Conservation (phyloP, 2,797 vertebrate genomes). For the Uromys caudimaculatus region DNA sequence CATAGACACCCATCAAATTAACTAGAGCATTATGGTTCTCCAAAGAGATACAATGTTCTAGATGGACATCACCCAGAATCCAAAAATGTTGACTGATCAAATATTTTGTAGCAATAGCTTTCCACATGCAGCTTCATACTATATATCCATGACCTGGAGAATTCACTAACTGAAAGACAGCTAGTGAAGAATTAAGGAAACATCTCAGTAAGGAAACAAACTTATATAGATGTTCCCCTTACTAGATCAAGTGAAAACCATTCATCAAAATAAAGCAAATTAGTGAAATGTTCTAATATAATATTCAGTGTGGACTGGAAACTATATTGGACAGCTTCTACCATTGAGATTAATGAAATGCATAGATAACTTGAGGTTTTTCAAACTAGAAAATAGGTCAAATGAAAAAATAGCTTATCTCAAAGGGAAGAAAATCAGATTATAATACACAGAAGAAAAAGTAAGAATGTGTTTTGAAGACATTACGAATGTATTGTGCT, state of each 20-base stretch:
- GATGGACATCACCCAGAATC: slow-evolving; percentile 54
- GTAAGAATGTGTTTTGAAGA: slow-evolving; percentile 33
- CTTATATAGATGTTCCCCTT: slow-evolving; percentile 45
- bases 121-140: slow-evolving; percentile 63
- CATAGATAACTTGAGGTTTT: background rate
- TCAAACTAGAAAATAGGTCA: slow-evolving; percentile 31
- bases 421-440: background rate
- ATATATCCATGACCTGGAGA: slow-evolving; percentile 60
- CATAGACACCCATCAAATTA: slow-evolving; percentile 61
- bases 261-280: slow-evolving; percentile 60
- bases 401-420: background rate
- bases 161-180: slow-evolving; percentile 70
- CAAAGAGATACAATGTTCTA: slow-evolving; percentile 64
- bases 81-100: slow-evolving; percentile 62
- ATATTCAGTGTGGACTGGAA: background rate
- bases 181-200: slow-evolving; percentile 68
- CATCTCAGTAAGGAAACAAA: slow-evolving; percentile 65
- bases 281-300: slow-evolving; percentile 20
- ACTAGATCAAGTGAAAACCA: slow-evolving; percentile 55
- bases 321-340: background rate
- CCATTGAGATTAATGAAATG: slow-evolving; percentile 5
- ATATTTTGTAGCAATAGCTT: slow-evolving; percentile 66
- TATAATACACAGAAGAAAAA: slow-evolving; percentile 54
- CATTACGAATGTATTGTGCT: slow-evolving; percentile 13
- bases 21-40: slow-evolving; percentile 55